Evolutionary conservation across 2,797 vertebrate species (phyloP).

Genomic region (Atherinosoma microstoma): DNA sequence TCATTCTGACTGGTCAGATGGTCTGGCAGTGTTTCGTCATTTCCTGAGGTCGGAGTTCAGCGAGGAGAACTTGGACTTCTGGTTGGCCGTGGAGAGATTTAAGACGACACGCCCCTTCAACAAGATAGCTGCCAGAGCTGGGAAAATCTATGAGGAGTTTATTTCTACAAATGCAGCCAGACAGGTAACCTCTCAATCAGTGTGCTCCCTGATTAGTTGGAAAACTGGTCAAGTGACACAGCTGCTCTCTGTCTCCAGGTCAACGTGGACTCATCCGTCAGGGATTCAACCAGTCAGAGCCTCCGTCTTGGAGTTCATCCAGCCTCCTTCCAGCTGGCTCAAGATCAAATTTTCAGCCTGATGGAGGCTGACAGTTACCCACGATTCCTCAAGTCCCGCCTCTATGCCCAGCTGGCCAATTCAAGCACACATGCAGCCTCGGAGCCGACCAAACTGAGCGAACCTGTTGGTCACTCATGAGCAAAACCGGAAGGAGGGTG

Average conservation of each 20-base stretch:
- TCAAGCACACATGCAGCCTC: constrained; percentile 28
- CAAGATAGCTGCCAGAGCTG: constrained; percentile 90
- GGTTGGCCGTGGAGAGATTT: constrained; percentile 94
- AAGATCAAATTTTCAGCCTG: constrained; percentile 91
- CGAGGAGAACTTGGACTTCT: constrained; percentile 98
- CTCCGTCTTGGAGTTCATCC: constrained; percentile 75
- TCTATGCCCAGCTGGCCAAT: constrained; percentile 91
- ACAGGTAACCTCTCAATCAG: constrained; percentile 84
- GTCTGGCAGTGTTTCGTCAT: constrained; percentile 90
- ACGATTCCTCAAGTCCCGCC: constrained; percentile 92
- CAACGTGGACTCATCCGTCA: constrained; percentile 92
- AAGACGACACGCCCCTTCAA: constrained; percentile 87
- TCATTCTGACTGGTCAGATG: constrained; percentile 81
- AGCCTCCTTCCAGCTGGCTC: constrained; percentile 91
- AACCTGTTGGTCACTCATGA: constrained; percentile 37
- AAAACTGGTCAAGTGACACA: constrained; percentile 12
- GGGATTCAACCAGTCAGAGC: constrained; percentile 90
- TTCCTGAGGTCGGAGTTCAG: constrained; percentile 95
- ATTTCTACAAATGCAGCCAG: constrained; percentile 90
- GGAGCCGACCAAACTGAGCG: neutral
- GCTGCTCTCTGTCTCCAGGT: constrained; percentile 80
- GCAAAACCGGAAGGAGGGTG: neutral
- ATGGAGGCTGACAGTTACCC: constrained; percentile 97
- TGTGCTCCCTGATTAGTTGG: constrained; percentile 8
- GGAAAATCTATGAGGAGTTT: constrained; percentile 91